phyloP scores from a whole-genome alignment of 2,888 invertebrate species.

The Lepetodrilus schrolli region DNA sequence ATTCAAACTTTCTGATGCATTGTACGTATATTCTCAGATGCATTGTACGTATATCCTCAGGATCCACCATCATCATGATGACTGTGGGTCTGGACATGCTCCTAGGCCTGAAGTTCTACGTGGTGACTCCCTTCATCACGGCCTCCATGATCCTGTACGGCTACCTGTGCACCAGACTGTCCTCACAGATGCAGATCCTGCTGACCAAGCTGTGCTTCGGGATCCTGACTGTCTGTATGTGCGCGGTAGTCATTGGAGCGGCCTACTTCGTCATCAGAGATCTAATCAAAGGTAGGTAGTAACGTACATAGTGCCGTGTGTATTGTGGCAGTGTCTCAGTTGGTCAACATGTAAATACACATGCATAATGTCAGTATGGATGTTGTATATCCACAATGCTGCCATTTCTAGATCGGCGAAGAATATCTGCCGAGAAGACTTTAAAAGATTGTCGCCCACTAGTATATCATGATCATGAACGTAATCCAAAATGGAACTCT shows the following conservation, averaged over 20 bases:
- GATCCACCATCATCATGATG: slow-evolving; percentile 53
- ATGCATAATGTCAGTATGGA: background rate
- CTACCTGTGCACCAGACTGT: slow-evolving; percentile 9
- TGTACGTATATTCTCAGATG: no score
- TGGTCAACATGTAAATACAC: background rate
- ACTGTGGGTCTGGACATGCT: slow-evolving; percentile 54
- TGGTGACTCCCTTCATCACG: slow-evolving; percentile 33
- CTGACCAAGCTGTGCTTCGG: slow-evolving; percentile 46
- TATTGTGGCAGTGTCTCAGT: background rate
- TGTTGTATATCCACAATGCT: background rate
- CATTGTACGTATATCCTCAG: no score
- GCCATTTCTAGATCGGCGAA: background rate
- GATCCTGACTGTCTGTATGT: slow-evolving; percentile 44
- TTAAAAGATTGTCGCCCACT: background rate
- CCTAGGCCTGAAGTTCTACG: slow-evolving; percentile 37
- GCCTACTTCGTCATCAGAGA: slow-evolving; percentile 45
- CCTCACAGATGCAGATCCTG: slow-evolving; percentile 37
- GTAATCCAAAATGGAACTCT: no score
- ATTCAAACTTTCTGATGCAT: no score
- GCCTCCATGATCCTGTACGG: slow-evolving; percentile 28
- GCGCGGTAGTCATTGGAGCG: slow-evolving; percentile 46
- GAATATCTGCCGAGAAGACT: background rate
- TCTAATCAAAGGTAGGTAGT: slow-evolving; percentile 43
- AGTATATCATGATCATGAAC: no score
- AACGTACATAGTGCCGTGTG: background rate